Base-by-base conservation (phyloP, 2,113 vertebrate species). In the Sander lucioperca region DNA sequence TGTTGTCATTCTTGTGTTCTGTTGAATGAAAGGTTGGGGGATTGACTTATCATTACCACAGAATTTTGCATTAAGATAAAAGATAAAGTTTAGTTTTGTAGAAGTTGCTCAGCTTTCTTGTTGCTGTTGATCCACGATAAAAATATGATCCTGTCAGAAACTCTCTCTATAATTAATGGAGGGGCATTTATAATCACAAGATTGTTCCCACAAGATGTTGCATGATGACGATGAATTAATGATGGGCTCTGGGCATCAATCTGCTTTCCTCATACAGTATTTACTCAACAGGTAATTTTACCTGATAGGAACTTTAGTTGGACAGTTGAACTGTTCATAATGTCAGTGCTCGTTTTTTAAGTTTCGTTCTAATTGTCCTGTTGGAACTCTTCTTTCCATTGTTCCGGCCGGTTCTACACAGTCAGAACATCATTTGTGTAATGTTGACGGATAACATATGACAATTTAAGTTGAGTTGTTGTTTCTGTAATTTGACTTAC, bases 101-200 rank as follows among this genome's bases (percentile, higher is more conserved):
- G 54, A 81, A 78, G 78, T 79, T 74, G 48, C 2, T 81, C n/a
- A 15, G 63, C 54, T 73, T 58, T 75, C 9, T 39, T 39, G 8
- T 57, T 72, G 45, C 73, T 78, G 81, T 66, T 77, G 69, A 70
- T 72, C 51, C 64, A 68, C 70, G 58, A 81, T 74, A 61, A 80
- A 92, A 85, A 87, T 73, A 74, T 71, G 82, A 83, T 84, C 15
- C 79, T 82, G 82, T 86, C 79, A 85, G 15, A 73, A 48, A 33
- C 3, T n/a, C 48, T 21, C 36, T 75, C 27, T 50, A 70, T 85
- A 78, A 81, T 83, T 61, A 45, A 86, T 70, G 43, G 61, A 1
- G 1, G 1, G 2, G 64, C 36, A 5, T 72, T 69, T 36, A 30
- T 36, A 12, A 62, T 50, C 68, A 51, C 43, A 71, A 45, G 39